These are phyloP conservation scores for Ahaetulla prasina DNA, from an alignment of 2,113 vertebrate species.

Conservation along the genomic window DNA sequence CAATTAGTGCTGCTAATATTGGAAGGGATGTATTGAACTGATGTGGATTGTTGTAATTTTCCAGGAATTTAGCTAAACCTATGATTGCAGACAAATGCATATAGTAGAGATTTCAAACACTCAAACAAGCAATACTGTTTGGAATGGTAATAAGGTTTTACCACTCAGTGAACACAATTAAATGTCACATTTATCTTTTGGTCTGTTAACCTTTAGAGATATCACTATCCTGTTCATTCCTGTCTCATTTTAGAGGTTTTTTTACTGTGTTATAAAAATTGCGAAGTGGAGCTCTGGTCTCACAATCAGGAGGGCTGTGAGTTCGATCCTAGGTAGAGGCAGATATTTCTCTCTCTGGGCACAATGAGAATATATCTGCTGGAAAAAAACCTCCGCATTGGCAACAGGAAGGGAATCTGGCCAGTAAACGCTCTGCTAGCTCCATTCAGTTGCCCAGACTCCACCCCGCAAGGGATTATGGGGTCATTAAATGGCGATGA, in stretches of 20 bases:
- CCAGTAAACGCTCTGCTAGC: no score
- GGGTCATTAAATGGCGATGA: no score
- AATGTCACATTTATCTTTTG: slow-evolving; percentile 26
- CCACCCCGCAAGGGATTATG: no score
- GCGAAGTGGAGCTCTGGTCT: neutral
- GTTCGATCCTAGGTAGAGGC: no score
- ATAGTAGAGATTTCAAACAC: neutral
- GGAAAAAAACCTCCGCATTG: no score
- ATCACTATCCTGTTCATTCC: slow-evolving; percentile 32
- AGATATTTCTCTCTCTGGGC: no score
- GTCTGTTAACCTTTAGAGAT: slow-evolving; percentile 26
- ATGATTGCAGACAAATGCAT: neutral
- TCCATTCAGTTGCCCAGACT: no score
- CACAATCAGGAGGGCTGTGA: no score
- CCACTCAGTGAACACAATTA: slow-evolving; percentile 1
- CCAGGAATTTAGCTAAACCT: neutral
- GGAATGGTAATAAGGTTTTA: neutral
- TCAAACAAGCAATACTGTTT: neutral
- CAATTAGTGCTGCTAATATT: neutral
- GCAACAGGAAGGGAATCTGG: no score
- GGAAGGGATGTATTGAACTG: neutral
- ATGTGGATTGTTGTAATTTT: neutral
- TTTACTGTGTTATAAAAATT: slow-evolving; percentile 38
- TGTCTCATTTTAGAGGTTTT: neutral
- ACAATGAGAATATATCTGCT: no score